Evolutionary conservation across 1,140 invertebrate species (phyloP), one percentile per base, ranked within the genome.

Genomic region (Calephelis virginiensis): DNA sequence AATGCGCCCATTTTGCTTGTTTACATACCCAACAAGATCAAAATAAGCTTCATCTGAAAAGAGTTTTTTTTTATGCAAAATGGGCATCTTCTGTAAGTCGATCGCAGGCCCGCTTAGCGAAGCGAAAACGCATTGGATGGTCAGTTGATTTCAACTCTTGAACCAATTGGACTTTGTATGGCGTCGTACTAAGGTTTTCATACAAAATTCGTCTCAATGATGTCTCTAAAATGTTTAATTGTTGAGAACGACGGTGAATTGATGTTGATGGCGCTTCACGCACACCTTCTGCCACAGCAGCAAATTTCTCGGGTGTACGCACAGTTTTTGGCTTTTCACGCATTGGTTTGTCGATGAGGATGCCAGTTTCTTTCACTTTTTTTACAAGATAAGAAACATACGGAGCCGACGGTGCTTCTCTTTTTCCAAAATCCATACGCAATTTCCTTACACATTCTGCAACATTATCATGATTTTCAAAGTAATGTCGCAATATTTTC

Each of bases 321-420:
- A 61, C 49, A 61, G 62, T 69, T 69, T 69, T 47, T 69, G 62
- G 63, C 62, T 69, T 69, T 69, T 64, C 67, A 69, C 53, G 67
- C 62, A 47, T 64, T 69, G 62, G 67, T 69, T 69, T 69, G 62
- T 65, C 63, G 63, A 62, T 69, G 68, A 69, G 63, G 48, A 69
- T 69, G 63, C 68, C 63, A 69, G 68, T 67, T 53, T 64, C 63
- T 64, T 64, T 53, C 63, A 50, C 49, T 64, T 64, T 64, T 64
- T 50, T 59, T 48, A 64, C 63, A 64, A 64, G 63, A 50, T 64
- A 64, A 64, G 48, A 48, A 64, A 64, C 63, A 53, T 13, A 53
- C 48, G 63, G 63, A 53, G 63, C 63, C 50, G 13, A 59, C 53
- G 53, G 53, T 59, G 53, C 53, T 59, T 64, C 62, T 17, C 17